phyloP scores from a whole-genome alignment of 30 jellyfish, hydroid and myxozoan species.

The Catostylus mosaicus region DNA sequence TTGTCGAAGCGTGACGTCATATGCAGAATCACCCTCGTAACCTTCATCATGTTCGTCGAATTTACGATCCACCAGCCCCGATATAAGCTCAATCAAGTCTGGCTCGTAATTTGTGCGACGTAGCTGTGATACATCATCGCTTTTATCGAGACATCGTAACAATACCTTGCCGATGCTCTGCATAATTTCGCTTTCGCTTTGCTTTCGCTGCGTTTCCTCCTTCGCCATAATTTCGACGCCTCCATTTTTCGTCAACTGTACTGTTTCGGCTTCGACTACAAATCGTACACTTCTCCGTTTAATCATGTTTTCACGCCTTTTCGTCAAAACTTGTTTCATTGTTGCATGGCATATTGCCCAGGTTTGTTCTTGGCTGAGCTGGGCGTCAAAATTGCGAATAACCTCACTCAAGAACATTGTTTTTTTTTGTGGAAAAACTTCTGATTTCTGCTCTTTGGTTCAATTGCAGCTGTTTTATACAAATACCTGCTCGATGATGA shows the following conservation, averaged over 20 bases:
- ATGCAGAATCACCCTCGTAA: constrained; percentile 66
- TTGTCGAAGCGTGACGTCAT: constrained; percentile 62
- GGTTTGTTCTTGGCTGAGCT: constrained; percentile 92
- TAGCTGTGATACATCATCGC: constrained; percentile 36
- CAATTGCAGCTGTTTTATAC: neutral
- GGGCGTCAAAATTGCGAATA: constrained; percentile 70
- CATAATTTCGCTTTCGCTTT: constrained; percentile 79
- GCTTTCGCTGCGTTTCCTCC: constrained; percentile 58
- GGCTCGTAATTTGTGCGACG: constrained; percentile 34
- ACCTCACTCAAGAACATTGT: constrained; percentile 80
- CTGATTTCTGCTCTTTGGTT: neutral
- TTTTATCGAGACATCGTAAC: constrained; percentile 76
- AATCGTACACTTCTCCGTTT: constrained; percentile 42
- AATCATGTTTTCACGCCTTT: constrained; percentile 58
- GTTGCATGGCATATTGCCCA: constrained; percentile 86
- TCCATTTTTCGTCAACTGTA: constrained; percentile 66
- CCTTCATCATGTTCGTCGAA: constrained; percentile 87
- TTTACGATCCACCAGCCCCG: constrained; percentile 83
- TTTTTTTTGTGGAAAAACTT: neutral
- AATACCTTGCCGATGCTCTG: constrained; percentile 66
- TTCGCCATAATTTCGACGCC: constrained; percentile 48
- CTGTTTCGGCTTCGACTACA: constrained; percentile 49
- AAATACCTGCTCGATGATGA: neutral
- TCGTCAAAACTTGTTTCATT: constrained; percentile 28
- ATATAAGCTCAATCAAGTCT: constrained; percentile 82